phyloP scores from a whole-genome alignment of 2,113 vertebrate species.

The Pseudonaja textilis region DNA sequence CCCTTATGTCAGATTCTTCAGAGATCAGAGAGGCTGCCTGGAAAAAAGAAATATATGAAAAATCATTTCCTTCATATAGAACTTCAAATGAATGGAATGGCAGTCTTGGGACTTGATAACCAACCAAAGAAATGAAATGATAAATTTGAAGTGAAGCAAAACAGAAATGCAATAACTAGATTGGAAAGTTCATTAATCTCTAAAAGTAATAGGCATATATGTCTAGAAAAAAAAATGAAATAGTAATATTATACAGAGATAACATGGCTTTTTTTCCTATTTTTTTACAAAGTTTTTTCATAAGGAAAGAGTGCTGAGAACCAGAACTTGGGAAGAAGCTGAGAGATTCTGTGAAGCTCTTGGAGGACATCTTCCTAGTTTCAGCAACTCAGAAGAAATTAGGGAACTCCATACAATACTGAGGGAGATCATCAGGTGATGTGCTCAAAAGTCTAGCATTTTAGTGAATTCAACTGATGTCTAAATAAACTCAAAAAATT shows the following conservation, averaged over 20 bases:
- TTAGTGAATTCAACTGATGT: conserved; percentile 9
- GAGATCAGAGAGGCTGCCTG: background rate
- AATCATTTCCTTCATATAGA: background rate
- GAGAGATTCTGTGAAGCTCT: conserved; percentile 88
- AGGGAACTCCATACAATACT: conserved; percentile 74
- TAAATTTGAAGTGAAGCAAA: background rate
- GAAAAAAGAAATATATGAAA: background rate
- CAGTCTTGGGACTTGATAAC: background rate
- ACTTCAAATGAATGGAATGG: background rate
- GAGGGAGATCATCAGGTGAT: conserved; percentile 82
- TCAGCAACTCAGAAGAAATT: conserved; percentile 77
- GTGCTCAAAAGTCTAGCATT: background rate
- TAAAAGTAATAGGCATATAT: background rate
- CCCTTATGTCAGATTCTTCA: background rate
- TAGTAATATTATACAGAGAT: background rate
- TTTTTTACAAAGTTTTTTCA: conserved; percentile 83
- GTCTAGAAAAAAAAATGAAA: background rate
- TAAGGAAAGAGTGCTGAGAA: conserved; percentile 82
- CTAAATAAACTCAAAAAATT: background rate
- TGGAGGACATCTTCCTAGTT: conserved; percentile 87
- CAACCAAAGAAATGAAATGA: background rate
- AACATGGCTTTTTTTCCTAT: conserved; percentile 7
- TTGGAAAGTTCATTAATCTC: background rate
- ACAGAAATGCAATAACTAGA: background rate
- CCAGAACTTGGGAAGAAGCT: conserved; percentile 92